phyloP scores from a whole-genome alignment of 2,797 vertebrate species.

The Lutjanus argentimaculatus region DNA sequence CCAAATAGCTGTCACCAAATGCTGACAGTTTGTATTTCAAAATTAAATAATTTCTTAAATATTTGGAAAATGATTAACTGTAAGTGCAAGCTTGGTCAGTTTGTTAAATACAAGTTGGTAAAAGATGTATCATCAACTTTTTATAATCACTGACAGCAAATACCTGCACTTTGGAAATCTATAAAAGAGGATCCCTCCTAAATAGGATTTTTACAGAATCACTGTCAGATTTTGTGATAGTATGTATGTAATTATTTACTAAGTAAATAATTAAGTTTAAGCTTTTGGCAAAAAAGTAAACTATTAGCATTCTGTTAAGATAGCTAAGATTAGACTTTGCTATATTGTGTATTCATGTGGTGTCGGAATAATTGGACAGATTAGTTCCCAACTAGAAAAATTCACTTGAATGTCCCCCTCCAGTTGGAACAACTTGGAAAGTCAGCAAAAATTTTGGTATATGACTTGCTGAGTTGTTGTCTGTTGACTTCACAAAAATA shows the following conservation, averaged over 20 bases:
- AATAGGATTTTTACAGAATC: background rate
- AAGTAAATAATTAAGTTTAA: background rate
- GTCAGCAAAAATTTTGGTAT: too few species aligned
- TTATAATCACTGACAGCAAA: background rate
- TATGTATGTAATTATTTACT: background rate
- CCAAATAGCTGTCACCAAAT: conserved; percentile 7
- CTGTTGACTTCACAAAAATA: too few species aligned
- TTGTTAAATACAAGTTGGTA: conserved; percentile 7
- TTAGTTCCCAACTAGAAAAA: too few species aligned
- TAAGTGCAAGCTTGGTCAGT: conserved; percentile 12
- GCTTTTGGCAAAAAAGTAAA: background rate
- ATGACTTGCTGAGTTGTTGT: too few species aligned
- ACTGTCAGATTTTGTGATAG: background rate
- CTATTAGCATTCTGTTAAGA: background rate
- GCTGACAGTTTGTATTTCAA: background rate
- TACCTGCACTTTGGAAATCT: background rate
- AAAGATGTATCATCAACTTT: conserved; percentile 3
- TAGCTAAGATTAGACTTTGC: background rate
- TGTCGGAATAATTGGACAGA: too few species aligned
- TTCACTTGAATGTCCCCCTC: too few species aligned
- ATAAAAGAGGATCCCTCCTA: background rate
- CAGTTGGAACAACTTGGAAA: too few species aligned
- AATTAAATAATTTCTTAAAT: conserved; percentile 16
- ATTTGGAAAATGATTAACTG: conserved; percentile 26
- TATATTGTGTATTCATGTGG: background rate